Percentiles rank a stretch among this genome's conserved stretches.
Evolutionary conservation across 2,113 vertebrate species (phyloP).

Genomic region (Cacatua alba): DNA sequence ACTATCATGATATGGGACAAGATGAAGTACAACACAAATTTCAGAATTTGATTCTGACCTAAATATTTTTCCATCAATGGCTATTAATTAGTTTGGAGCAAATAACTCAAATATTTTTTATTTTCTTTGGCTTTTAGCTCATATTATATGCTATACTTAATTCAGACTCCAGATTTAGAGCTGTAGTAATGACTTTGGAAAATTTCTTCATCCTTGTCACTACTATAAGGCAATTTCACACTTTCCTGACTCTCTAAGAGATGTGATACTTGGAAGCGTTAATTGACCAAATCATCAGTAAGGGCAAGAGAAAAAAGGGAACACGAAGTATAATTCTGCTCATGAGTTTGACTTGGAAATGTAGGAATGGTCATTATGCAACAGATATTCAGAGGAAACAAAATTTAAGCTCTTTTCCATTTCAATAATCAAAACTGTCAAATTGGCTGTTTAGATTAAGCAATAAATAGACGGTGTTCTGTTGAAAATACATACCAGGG

Average conservation of each 20-base stretch:
- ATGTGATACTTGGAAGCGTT: slow-evolving; percentile 65
- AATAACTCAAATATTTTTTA: background rate
- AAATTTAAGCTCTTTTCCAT: slow-evolving; percentile 8
- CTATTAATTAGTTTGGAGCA: background rate
- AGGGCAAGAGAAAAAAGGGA: slow-evolving; percentile 32
- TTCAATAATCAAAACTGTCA: background rate
- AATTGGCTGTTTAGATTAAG: background rate
- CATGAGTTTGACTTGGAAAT: slow-evolving; percentile 38
- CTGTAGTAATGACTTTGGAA: background rate
- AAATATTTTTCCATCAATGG: background rate
- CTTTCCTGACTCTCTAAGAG: slow-evolving; percentile 62
- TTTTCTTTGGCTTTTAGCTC: background rate
- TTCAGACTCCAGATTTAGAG: slow-evolving; percentile 48
- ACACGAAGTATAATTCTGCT: slow-evolving; percentile 25
- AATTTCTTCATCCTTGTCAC: slow-evolving; percentile 63
- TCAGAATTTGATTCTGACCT: background rate
- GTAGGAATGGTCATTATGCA: background rate
- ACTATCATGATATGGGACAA: background rate
- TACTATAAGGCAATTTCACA: slow-evolving; percentile 70
- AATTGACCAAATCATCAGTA: slow-evolving; percentile 71
- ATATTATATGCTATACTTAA: slow-evolving; percentile 30
- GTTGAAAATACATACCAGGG: background rate
- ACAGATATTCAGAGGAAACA: slow-evolving; percentile 2
- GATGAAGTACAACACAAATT: background rate
- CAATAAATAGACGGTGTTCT: background rate